phyloP scores from a whole-genome alignment of 2,888 invertebrate genomes.

The Bellardia pandia region DNA sequence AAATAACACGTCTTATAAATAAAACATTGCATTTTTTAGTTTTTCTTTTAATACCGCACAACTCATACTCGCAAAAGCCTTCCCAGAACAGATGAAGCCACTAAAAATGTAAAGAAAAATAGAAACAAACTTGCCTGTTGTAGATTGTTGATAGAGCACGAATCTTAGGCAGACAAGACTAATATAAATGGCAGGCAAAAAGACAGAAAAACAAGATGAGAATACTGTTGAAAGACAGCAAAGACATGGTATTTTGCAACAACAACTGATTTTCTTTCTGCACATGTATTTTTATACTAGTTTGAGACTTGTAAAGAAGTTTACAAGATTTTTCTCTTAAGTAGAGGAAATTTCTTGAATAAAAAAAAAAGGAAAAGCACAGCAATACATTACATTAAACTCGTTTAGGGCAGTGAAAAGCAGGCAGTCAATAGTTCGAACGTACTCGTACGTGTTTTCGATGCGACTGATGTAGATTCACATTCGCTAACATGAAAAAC shows the following conservation, averaged over 20 bases:
- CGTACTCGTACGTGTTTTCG: constrained; percentile 15
- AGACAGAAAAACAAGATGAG: neutral
- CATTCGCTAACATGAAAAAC: neutral
- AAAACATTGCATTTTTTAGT: constrained; percentile 33
- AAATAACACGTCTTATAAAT: constrained; percentile 66
- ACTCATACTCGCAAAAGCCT: constrained; percentile 20
- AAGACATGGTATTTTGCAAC: neutral
- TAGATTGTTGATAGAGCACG: constrained; percentile 65
- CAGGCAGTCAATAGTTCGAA: constrained; percentile 48
- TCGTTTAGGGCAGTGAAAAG: neutral
- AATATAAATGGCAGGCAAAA: constrained; percentile 27
- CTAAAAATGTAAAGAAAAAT: constrained; percentile 31
- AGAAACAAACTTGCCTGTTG: constrained; percentile 25
- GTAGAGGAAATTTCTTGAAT: no score
- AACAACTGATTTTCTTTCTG: neutral
- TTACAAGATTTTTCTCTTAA: constrained; percentile 47
- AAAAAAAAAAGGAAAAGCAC: constrained; percentile 17
- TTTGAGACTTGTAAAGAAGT: neutral
- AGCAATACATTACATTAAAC: constrained; percentile 22
- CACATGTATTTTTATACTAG: neutral
- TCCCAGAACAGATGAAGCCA: constrained; percentile 47
- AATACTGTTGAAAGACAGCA: constrained; percentile 32
- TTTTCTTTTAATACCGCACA: neutral
- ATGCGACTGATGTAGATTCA: constrained; percentile 47
- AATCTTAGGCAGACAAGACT: constrained; percentile 53